Evolutionary conservation across 2,113 vertebrate species (phyloP).

Genomic region (Porphyrio hochstetteri): DNA sequence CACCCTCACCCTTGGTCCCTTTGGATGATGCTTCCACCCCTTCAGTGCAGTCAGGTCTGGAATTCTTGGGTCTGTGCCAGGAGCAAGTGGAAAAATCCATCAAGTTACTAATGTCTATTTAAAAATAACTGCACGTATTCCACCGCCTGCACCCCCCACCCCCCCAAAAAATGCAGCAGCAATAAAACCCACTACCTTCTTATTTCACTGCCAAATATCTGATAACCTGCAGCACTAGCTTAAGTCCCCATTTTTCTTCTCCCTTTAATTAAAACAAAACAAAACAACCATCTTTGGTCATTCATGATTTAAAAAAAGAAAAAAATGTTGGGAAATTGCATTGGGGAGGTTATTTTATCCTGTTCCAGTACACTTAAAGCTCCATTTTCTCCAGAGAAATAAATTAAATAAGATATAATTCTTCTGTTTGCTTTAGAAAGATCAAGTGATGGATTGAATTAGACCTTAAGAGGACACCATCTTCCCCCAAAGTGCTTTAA

Average conservation of each 20-base stretch:
- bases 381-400: conserved; percentile 30
- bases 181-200: background rate
- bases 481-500: background rate
- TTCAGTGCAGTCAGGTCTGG: background rate
- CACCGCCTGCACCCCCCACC: background rate
- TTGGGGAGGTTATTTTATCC: conserved; percentile 8
- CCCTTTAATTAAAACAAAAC: conserved; percentile 32
- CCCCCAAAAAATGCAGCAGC: background rate
- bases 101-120: conserved; percentile 54
- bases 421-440: conserved; percentile 25
- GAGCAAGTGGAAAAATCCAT: conserved; percentile 55
- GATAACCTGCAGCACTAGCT: conserved; percentile 47
- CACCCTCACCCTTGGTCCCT: background rate
- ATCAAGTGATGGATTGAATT: background rate
- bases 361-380: conserved; percentile 19
- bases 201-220: conserved; percentile 49
- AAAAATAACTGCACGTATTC: conserved; percentile 63
- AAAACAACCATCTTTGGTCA: conserved; percentile 45
- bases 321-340: conserved; percentile 9
- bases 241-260: background rate
- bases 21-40: conserved; percentile 17
- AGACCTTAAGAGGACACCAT: background rate
- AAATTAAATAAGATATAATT: conserved; percentile 30
- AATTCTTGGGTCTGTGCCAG: background rate
- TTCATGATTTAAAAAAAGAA: background rate